phyloP scores from a whole-genome alignment of 2,888 invertebrate genomes.

The Zeuzera pyrina region DNA sequence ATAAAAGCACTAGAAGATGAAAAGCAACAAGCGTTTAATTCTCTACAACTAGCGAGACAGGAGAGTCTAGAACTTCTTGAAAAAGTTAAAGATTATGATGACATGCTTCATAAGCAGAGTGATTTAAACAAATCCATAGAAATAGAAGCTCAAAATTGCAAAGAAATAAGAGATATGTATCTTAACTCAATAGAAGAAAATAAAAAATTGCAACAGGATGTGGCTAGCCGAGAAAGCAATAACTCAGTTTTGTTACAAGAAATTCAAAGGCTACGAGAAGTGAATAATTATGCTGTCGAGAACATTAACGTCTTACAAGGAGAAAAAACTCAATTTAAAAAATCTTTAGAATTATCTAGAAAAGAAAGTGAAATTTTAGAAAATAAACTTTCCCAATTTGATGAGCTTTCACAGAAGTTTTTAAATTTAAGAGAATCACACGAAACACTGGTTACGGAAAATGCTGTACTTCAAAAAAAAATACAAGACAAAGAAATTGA shows the following conservation, averaged over 20 bases:
- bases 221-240: conserved; percentile 22
- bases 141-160: conserved; percentile 21
- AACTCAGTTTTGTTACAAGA: conserved; percentile 32
- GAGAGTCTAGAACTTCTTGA: conserved; percentile 47
- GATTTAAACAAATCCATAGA: conserved; percentile 23
- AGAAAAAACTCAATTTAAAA: conserved; percentile 32
- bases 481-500: conserved; percentile 25
- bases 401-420: conserved; percentile 10
- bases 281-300: conserved; percentile 24
- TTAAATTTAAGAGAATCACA: conserved; percentile 1
- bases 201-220: conserved; percentile 19
- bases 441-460: conserved; percentile 27
- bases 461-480: conserved; percentile 30
- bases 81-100: conserved; percentile 34
- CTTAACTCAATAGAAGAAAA: conserved; percentile 25
- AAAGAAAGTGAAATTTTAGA: conserved; percentile 37
- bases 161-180: conserved; percentile 23
- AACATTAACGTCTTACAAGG: conserved; percentile 31
- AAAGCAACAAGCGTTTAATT: conserved; percentile 29
- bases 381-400: conserved; percentile 27
- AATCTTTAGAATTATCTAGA: conserved; percentile 27
- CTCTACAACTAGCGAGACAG: conserved; percentile 33
- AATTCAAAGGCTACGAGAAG: conserved; percentile 32
- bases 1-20: conserved; percentile 32
- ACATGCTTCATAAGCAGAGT: conserved; percentile 24